Conservation (phyloP, 2,113 vertebrate species). For the Antechinus flavipes region DNA sequence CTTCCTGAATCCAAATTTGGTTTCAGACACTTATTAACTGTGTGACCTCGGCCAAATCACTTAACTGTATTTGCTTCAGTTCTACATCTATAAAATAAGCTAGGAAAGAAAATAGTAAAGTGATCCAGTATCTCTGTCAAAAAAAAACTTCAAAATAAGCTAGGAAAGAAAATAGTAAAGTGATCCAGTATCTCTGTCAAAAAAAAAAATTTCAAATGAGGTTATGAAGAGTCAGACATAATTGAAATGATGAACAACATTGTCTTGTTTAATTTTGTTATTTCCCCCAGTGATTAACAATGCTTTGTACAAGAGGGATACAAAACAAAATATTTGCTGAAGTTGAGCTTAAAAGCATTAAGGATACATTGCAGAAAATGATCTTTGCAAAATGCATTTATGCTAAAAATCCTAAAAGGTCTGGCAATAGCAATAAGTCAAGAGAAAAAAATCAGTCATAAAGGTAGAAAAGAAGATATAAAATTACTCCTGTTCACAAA, state of each 20-base stretch:
- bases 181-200: neutral
- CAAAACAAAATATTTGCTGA: neutral
- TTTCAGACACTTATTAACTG: neutral
- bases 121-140: neutral
- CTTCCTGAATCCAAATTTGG: neutral
- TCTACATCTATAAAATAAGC: too few relatives aligned
- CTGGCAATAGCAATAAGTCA: neutral
- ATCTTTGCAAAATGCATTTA: neutral
- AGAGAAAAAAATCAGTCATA: neutral
- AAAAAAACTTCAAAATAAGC: neutral
- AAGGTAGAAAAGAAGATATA: neutral
- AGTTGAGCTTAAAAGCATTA: neutral
- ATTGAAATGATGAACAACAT: too few relatives aligned
- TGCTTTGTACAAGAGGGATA: too few relatives aligned
- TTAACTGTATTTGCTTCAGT: neutral
- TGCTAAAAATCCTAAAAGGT: neutral
- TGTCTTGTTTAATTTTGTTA: too few relatives aligned
- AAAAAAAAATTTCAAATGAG: neutral
- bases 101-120: neutral
- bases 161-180: neutral
- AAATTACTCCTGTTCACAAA: neutral
- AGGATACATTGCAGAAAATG: neutral
- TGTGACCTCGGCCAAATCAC: neutral
- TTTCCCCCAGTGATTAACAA: too few relatives aligned
- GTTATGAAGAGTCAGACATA: too few relatives aligned